Evolutionary conservation across 2,888 invertebrate genomes (phyloP).

Genomic region (Cosmorhoe ocellata): DNA sequence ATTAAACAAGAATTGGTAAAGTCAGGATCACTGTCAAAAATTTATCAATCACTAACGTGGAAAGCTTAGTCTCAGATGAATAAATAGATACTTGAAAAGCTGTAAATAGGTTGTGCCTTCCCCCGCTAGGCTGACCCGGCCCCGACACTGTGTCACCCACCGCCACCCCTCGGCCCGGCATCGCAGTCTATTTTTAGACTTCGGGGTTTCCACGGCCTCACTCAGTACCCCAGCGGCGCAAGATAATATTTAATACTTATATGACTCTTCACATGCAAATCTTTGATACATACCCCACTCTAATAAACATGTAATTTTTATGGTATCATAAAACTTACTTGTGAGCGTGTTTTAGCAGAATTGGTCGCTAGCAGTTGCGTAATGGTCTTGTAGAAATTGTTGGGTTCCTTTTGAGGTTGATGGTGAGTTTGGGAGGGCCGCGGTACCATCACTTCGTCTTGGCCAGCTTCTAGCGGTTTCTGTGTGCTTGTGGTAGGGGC

Average conservation of each 20-base stretch:
- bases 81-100: slow-evolving; percentile 26
- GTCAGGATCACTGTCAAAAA: background rate
- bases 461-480: slow-evolving; percentile 62
- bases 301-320: slow-evolving; percentile 32
- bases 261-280: slow-evolving; percentile 17
- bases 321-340: slow-evolving; percentile 73
- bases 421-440: slow-evolving; percentile 79
- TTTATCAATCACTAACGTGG: slow-evolving; percentile 12
- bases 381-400: slow-evolving; percentile 77
- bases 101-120: slow-evolving; percentile 40
- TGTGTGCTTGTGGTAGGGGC: slow-evolving; percentile 53
- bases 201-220: slow-evolving; percentile 58
- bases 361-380: slow-evolving; percentile 72
- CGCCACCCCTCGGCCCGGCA: slow-evolving; percentile 68
- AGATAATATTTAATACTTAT: slow-evolving; percentile 30
- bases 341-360: slow-evolving; percentile 75
- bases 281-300: slow-evolving; percentile 27
- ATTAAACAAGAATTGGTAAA: slow-evolving; percentile 7
- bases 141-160: slow-evolving; percentile 71
- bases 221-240: slow-evolving; percentile 37
- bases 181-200: slow-evolving; percentile 76
- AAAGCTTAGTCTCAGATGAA: slow-evolving; percentile 28
- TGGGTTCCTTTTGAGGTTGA: slow-evolving; percentile 50
- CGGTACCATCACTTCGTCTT: slow-evolving; percentile 85
- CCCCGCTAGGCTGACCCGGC: slow-evolving; percentile 71